phyloP scores from a whole-genome alignment of 2,113 vertebrate species.

The Prionailurus viverrinus region DNA sequence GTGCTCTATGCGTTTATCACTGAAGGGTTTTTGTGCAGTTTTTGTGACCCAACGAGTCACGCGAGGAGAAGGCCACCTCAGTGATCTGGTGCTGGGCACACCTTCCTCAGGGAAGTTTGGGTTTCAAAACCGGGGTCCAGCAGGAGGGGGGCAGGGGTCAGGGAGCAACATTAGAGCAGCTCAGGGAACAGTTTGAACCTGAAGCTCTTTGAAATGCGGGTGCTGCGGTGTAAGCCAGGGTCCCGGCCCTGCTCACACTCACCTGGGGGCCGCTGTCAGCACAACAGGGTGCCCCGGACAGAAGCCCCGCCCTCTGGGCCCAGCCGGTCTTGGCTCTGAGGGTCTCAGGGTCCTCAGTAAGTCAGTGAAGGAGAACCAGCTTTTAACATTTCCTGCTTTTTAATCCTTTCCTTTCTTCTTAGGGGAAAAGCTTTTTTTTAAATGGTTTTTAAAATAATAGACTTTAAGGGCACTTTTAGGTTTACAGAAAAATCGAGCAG shows the following conservation, averaged over 20 bases:
- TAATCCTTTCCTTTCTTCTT: not conserved
- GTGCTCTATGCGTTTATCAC: not conserved
- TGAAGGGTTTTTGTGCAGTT: not conserved
- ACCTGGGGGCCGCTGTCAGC: not conserved
- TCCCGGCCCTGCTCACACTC: not conserved
- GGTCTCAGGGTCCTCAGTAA: not conserved
- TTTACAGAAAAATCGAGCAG: not conserved
- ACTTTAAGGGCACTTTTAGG: not conserved
- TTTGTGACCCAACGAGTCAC: not conserved
- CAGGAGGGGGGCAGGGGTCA: not conserved
- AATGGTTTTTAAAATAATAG: not conserved
- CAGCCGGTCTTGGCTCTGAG: fast-evolving
- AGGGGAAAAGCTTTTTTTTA: not conserved
- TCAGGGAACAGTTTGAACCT: not conserved
- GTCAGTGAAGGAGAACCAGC: not conserved
- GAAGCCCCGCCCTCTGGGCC: not conserved
- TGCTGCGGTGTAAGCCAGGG: not conserved
- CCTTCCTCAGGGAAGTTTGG: not conserved
- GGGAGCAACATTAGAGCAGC: not conserved
- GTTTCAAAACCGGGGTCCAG: not conserved
- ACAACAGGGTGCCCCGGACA: not conserved
- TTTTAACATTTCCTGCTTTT: not conserved
- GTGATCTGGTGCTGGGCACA: not conserved
- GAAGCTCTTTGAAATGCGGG: not conserved
- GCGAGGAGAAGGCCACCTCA: not conserved